A percentile compares a stretch with the other conserved stretches of the same genome.
These are phyloP conservation scores for Trichopoda pennipes DNA, from an alignment of 2,888 invertebrate species.

Conservation along the genomic window DNA sequence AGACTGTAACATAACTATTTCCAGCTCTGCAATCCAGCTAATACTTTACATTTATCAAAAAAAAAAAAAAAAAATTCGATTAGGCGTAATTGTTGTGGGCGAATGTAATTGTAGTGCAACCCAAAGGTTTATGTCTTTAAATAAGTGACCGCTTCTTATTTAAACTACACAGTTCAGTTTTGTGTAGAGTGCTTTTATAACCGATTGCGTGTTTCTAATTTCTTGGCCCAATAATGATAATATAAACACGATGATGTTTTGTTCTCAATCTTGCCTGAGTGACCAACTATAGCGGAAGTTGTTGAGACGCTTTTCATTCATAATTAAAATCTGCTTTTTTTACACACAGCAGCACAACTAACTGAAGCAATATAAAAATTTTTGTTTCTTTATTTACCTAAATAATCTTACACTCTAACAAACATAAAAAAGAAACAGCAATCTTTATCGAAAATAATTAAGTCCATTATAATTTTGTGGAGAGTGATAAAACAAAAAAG, in stretches of 20 bases:
- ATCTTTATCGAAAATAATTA: conserved; percentile 34
- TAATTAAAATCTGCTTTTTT: conserved; percentile 52
- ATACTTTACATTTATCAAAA: conserved; percentile 18
- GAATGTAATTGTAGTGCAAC: conserved; percentile 29
- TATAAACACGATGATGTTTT: conserved; percentile 5
- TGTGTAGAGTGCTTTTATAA: background rate
- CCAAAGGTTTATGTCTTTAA: conserved; percentile 19
- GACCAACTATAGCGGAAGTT: conserved; percentile 46
- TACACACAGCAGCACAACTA: conserved; percentile 15
- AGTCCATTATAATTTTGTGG: conserved; percentile 28
- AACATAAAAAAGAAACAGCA: background rate
- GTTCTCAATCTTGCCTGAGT: conserved; percentile 9
- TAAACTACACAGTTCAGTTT: conserved; percentile 28
- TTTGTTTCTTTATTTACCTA: conserved; percentile 39
- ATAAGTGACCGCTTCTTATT: conserved; percentile 49
- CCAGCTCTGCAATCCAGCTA: background rate
- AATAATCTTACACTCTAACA: conserved; percentile 31
- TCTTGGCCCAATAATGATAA: conserved; percentile 12
- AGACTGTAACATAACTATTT: too few relatives aligned
- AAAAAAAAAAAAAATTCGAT: conserved; percentile 19
- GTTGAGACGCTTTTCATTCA: conserved; percentile 59
- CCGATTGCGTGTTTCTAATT: conserved; percentile 25
- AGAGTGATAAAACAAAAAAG: background rate
- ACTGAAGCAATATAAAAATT: conserved; percentile 10
- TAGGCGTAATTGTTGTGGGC: conserved; percentile 54